These are phyloP conservation scores for Corapipo altera DNA, from an alignment of 2,113 vertebrate species.

Conservation along the genomic window DNA sequence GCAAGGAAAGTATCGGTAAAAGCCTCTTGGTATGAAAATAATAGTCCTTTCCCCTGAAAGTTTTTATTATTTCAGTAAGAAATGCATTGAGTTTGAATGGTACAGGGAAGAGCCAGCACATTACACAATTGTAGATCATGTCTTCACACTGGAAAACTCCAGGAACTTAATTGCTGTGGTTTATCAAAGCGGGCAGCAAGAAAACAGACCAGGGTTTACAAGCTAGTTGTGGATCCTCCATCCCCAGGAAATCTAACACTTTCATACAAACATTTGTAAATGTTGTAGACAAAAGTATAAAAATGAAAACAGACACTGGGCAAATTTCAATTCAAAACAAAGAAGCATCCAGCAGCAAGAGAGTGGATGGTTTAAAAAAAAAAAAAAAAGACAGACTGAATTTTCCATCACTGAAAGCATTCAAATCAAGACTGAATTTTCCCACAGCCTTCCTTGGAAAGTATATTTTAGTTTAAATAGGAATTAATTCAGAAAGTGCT, in stretches of 20 bases:
- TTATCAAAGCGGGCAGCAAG: neutral
- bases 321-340: neutral
- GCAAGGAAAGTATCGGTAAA: neutral
- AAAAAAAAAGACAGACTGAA: neutral
- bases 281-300: neutral
- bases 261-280: neutral
- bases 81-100: neutral
- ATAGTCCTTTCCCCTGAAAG: neutral
- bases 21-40: neutral
- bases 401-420: neutral
- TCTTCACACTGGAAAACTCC: neutral
- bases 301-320: neutral
- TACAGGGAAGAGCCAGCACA: neutral
- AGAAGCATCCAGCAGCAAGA: neutral
- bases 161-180: neutral
- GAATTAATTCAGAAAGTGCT: neutral
- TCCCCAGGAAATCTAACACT: neutral
- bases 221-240: neutral
- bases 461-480: neutral
- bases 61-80: neutral
- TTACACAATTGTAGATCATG: accelerated
- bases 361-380: neutral
- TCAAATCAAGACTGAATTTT: neutral
- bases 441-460: neutral
- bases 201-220: neutral